Conservation (phyloP, 1,140 invertebrate genomes). For the Drosophila equinoxialis region DNA sequence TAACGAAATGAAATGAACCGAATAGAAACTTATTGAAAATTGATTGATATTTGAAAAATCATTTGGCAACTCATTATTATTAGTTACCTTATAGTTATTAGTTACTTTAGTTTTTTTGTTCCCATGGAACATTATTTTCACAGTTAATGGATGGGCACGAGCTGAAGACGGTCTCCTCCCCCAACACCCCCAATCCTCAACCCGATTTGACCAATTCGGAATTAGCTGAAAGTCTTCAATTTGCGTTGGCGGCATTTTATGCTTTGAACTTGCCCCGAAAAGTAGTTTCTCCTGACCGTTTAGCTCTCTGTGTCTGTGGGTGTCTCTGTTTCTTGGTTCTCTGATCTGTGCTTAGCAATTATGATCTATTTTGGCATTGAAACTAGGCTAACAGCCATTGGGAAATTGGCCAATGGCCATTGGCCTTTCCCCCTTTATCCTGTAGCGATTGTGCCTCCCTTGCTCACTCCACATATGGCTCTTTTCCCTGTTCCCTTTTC, state of each 20-base stretch:
- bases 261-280: constrained; percentile 58
- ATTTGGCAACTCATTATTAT: constrained; percentile 65
- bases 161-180: constrained; percentile 22
- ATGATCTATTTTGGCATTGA: constrained; percentile 15
- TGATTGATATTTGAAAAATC: constrained; percentile 80
- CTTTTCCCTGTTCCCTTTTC: too few relatives aligned
- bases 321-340: too few relatives aligned
- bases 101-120: constrained; percentile 41
- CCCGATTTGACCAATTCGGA: not conserved
- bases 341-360: not conserved
- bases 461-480: too few relatives aligned
- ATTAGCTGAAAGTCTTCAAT: constrained; percentile 47
- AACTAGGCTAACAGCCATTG: constrained; percentile 10
- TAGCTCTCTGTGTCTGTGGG: not conserved
- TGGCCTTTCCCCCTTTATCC: constrained; percentile 12
- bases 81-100: constrained; percentile 9
- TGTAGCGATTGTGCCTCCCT: not conserved
- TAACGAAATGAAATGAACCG: constrained; percentile 8
- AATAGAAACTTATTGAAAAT: constrained; percentile 64
- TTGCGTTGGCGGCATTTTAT: constrained; percentile 67
- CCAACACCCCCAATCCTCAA: not conserved
- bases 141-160: constrained; percentile 62
- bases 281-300: constrained; percentile 3
- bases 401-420: constrained; percentile 5
- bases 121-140: constrained; percentile 71